Conservation (phyloP, 2,113 vertebrate species). For the Uria aalge region DNA sequence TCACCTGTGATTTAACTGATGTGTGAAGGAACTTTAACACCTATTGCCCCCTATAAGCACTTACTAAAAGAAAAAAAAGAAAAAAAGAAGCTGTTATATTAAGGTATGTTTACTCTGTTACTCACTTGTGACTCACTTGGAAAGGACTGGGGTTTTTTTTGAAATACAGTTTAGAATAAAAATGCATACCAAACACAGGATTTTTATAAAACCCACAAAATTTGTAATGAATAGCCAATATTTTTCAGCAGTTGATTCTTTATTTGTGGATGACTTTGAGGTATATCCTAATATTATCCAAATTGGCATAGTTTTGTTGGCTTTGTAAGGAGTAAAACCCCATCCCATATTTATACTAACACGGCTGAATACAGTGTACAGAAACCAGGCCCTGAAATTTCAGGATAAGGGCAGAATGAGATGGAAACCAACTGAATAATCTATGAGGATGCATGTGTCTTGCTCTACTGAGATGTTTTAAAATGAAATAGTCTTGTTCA, state of each 20-base stretch:
- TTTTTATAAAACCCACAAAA: not conserved
- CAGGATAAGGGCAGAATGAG: not conserved
- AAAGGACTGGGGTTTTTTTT: not conserved
- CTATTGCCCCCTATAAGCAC: not conserved
- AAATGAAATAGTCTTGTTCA: not conserved
- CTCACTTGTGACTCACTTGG: not conserved
- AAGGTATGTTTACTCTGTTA: not conserved
- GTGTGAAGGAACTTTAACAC: not conserved
- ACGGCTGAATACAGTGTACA: not conserved
- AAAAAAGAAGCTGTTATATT: not conserved
- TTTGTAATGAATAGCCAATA: not conserved
- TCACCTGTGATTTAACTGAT: slow-evolving; percentile 2
- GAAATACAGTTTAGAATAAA: not conserved
- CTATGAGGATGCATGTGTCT: not conserved
- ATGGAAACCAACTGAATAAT: not conserved
- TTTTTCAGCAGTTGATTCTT: not conserved
- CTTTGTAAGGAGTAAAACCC: not conserved
- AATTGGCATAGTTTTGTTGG: not conserved
- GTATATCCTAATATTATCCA: not conserved
- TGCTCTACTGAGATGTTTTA: not conserved
- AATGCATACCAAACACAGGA: not conserved
- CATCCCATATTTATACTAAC: not conserved
- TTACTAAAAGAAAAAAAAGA: not conserved
- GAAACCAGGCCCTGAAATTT: not conserved
- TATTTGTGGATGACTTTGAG: not conserved